Evolutionary conservation across 2,888 invertebrate genomes (phyloP), one percentile per base, ranked within the genome.

Genomic region (Drosophila maculinotata): DNA sequence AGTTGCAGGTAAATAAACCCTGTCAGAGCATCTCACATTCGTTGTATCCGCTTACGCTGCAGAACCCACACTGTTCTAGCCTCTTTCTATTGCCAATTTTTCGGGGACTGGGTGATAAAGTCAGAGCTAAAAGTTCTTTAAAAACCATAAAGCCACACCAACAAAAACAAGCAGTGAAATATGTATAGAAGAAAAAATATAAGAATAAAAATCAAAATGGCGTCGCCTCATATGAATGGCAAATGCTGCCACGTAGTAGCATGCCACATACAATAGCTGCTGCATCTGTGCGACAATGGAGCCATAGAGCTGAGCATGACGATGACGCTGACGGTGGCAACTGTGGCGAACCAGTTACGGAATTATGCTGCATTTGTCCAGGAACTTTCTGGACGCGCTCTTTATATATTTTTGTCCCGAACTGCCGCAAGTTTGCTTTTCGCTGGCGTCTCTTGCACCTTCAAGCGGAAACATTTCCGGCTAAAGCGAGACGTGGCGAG

Each of bases 391-490:
- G n/a, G 52, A 44, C 44, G 23, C n/a, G 44, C 31, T 15, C 38
- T 15, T 15, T 31, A n/a, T 38, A n/a, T 26, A 38, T 62, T 62
- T 72, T 59, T 59, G 59, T 53, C 58, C 65, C 65, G 48, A 70
- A 66, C 65, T 54, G 72, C 68, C 65, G 51, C 53, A 49, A 74
- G 70, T 64, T 71, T 33, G 10, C 15, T 36, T 20, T 10, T 33
- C 26, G 35, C 1, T 52, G 12, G 45, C 44, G 12, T 56, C 52
- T 17, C 51, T 48, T 54, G 69, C 58, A 64, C 44, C 59, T 63
- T 47, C 49, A 36, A 69, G 66, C 76, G 67, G 56, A 65, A 78
- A 72, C 77, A 81, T 84, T 84, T 82, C 81, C 81, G 81, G 51
- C 59, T 58, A 20, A 15, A 45, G 38, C 33, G n/a, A 17, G 26